Evolutionary conservation across 2,113 vertebrate species (phyloP), one percentile per base, ranked within the genome.

Genomic region (Azemiops feae): DNA sequence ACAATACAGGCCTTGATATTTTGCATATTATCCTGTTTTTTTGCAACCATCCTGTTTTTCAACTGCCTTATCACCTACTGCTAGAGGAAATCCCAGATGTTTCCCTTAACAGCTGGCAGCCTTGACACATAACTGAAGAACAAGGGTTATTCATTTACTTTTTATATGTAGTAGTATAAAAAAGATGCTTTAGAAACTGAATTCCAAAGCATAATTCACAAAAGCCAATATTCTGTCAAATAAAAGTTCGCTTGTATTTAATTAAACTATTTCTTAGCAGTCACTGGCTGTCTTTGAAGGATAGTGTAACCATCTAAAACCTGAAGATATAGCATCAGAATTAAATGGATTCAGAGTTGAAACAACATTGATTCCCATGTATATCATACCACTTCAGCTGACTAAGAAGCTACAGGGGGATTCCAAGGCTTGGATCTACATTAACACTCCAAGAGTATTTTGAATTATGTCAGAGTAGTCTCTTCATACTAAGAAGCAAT

Each of bases 21-120:
- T 92, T 57, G 53, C 53, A 57, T 18, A 85, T 30, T 23, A 22
- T 58, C 47, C 47, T 50, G 47, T 50, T 50, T 50, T 50, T 50
- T 50, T 50, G 50, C 10, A 50, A 54, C 20, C 60, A 89, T 89
- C 43, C 16, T 92, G 87, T 92, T 92, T 89, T 89, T 92, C 53
- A 85, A 43, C 53, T 92, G 53, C 4, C 4, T 50, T 89, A 85
- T 92, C 30, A 85, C 47, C 53, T 50, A 85, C 7, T 50, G 4
- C 47, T 25, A 85, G 53, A 92, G 69, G 88, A 89, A 92, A 89
- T 16, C 88, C 88, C 88, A 85, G 88, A 88, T 89, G 64, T 34
- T 92, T 89, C 92, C 92, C 52, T 81, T 89, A 57, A 85, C 92
- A 89, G 64, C 34, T 81, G 92, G 92, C 16, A 85, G 25, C 27